These are phyloP conservation scores for Aphrocallistes beatrix DNA, from an alignment of 37 sponge, comb jelly and placozoan genomes.

Conservation along the genomic window DNA sequence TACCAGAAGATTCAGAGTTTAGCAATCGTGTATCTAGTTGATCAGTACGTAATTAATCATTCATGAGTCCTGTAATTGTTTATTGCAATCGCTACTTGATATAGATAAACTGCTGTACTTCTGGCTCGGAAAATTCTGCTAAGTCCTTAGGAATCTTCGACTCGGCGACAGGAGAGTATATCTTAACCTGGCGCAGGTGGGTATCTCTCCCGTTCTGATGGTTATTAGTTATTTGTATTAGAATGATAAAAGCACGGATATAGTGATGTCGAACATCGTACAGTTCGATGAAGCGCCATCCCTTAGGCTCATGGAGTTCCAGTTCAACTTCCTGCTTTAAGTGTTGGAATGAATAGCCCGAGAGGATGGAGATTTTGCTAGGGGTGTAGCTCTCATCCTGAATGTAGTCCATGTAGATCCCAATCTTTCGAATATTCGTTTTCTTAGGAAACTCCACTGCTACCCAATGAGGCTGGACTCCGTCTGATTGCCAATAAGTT, in stretches of 20 bases:
- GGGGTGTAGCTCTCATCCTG: slow-evolving; percentile 98
- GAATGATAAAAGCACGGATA: slow-evolving; percentile 50
- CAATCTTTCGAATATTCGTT: slow-evolving; percentile 41
- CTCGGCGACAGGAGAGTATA: slow-evolving; percentile 50
- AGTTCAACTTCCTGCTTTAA: slow-evolving; percentile 51
- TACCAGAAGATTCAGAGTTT: too few relatives aligned
- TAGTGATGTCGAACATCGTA: slow-evolving; percentile 21
- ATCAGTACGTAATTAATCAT: too few relatives aligned
- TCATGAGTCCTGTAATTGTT: too few relatives aligned
- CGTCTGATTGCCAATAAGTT: slow-evolving; percentile 99
- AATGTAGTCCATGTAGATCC: slow-evolving; percentile 59
- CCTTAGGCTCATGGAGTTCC: slow-evolving; percentile 73
- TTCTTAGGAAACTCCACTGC: slow-evolving; percentile 75
- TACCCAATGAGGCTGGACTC: slow-evolving; percentile 81
- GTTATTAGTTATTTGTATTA: slow-evolving; percentile 67
- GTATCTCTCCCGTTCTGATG: slow-evolving; percentile 96
- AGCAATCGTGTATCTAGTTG: too few relatives aligned
- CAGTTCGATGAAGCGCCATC: slow-evolving; percentile 59
- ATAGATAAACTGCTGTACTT: background rate
- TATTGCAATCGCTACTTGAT: background rate
- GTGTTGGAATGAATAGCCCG: slow-evolving; percentile 65
- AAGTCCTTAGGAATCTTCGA: background rate
- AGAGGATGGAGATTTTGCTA: slow-evolving; percentile 59
- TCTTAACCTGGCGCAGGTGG: slow-evolving; percentile 71
- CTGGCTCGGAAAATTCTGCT: background rate